phyloP scores from a whole-genome alignment of 2,797 vertebrate species.

The Pantherophis vulpinus region DNA sequence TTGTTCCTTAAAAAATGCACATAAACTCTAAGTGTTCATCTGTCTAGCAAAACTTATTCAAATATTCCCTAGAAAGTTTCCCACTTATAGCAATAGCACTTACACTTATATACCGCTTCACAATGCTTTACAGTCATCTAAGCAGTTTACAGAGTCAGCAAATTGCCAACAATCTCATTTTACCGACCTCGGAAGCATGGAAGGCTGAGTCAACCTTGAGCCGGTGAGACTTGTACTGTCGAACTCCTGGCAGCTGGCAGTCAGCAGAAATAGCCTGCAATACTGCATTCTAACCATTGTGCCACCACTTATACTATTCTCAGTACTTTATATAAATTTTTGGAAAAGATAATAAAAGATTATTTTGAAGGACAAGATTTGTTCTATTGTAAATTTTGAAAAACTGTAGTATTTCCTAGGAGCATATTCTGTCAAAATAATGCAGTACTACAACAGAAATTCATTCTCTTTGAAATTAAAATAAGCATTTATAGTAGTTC shows the following conservation, averaged over 20 bases:
- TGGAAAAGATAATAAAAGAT: background rate
- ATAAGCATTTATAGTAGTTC: background rate
- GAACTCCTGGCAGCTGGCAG: too few relatives aligned
- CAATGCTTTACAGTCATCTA: background rate
- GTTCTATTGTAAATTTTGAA: background rate
- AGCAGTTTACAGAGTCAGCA: background rate
- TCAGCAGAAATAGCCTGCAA: too few relatives aligned
- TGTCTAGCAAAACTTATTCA: background rate
- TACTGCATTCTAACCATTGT: too few relatives aligned
- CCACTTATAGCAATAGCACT: background rate
- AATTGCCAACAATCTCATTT: background rate
- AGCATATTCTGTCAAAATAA: background rate
- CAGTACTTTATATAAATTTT: background rate
- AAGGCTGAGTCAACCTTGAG: too few relatives aligned
- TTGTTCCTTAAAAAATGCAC: background rate
- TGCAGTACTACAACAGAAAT: background rate
- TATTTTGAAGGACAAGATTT: background rate
- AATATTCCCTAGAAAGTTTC: background rate
- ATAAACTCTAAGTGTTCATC: background rate
- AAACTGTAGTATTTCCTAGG: conserved; percentile 19
- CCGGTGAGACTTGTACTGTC: too few relatives aligned
- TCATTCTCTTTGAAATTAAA: conserved; percentile 3
- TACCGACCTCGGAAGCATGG: too few relatives aligned
- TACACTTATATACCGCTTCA: background rate
- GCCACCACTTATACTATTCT: too few relatives aligned